Percentiles rank a stretch among this genome's conserved stretches.
These are phyloP conservation scores for Tokudaia muenninki DNA, from an alignment of 2,797 vertebrate genomes.

Conservation along the genomic window DNA sequence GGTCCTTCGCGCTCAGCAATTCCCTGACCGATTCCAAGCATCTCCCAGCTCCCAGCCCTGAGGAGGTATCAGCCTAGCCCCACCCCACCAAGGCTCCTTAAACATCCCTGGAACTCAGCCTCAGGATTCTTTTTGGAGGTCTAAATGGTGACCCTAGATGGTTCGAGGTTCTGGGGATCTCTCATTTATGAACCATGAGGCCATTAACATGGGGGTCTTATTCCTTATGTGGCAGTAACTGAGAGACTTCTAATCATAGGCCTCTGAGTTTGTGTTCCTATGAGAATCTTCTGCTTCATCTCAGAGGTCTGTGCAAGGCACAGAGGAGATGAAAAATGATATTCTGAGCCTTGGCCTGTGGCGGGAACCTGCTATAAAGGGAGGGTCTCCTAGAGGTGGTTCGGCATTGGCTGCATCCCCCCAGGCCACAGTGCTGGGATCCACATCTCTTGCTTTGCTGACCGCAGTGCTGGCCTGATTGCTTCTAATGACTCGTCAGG, in stretches of 20 bases:
- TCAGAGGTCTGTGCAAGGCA: accelerated
- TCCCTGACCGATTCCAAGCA: not conserved
- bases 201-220: conserved; percentile 35
- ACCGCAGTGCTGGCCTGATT: accelerated
- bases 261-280: conserved; percentile 68
- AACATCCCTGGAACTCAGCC: not conserved
- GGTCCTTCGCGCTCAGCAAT: not conserved
- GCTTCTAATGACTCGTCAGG: not conserved
- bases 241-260: not conserved
- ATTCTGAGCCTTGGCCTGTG: conserved; percentile 35
- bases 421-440: accelerated
- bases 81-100: not conserved
- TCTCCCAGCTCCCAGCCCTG: not conserved
- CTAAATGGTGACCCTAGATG: accelerated
- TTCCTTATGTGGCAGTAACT: conserved; percentile 10
- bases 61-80: not conserved
- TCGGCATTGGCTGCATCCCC: accelerated
- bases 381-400: not conserved
- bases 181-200: not conserved
- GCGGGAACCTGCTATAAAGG: too few species aligned
- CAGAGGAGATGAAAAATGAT: conserved; percentile 44
- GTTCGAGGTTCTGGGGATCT: accelerated
- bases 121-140: not conserved
- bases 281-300: accelerated
- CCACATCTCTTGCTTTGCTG: not conserved